Conservation (phyloP, 2,797 vertebrate genomes). For the Crocodylus rhombifer region DNA sequence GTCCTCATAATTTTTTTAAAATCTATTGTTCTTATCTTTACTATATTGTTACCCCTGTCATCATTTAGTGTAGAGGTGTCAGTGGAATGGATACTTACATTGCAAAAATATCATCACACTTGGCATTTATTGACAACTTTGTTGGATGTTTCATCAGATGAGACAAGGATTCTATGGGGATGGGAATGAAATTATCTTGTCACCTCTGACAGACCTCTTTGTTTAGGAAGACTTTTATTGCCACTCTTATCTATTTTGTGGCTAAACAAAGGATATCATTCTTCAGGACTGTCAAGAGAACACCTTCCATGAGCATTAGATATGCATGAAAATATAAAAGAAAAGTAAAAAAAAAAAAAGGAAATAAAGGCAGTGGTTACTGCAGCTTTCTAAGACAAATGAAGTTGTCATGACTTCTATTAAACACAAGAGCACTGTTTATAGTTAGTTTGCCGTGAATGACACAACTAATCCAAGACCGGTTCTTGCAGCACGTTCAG, state of each 20-base stretch:
- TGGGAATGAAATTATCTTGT: neutral
- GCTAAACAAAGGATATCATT: neutral
- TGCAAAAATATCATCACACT: neutral
- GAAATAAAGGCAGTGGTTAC: neutral
- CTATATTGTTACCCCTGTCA: too few relatives aligned
- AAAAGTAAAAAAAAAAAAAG: neutral
- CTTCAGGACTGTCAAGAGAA: neutral
- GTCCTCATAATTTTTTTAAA: too few relatives aligned
- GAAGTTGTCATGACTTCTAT: neutral
- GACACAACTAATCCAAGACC: neutral
- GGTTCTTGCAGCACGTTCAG: neutral
- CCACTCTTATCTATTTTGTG: neutral
- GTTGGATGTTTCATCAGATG: neutral
- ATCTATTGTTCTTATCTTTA: too few relatives aligned
- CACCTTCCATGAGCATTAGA: neutral
- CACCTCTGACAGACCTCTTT: neutral
- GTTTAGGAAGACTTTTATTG: neutral
- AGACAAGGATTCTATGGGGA: neutral
- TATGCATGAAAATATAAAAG: neutral
- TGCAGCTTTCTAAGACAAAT: neutral
- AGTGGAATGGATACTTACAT: neutral
- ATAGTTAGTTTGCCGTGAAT: fast-evolving
- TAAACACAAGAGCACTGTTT: neutral
- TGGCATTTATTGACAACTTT: neutral
- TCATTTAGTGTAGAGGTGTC: too few relatives aligned